Percentiles rank a stretch among this genome's conserved stretches.
These are phyloP conservation scores for Chromis chromis DNA, from an alignment of 2,797 vertebrate species.

Conservation along the genomic window DNA sequence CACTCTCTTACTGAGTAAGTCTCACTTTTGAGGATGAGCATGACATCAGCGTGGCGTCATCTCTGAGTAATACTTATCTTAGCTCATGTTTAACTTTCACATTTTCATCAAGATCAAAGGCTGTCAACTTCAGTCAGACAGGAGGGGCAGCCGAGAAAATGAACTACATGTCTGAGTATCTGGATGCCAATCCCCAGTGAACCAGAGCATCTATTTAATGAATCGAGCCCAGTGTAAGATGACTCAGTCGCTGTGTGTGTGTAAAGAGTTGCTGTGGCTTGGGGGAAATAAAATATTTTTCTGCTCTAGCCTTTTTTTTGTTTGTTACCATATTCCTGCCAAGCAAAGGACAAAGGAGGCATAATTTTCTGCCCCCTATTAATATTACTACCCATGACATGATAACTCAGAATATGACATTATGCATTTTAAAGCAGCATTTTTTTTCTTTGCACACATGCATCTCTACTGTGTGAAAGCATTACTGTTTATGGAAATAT, in stretches of 20 bases:
- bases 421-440: slow-evolving; percentile 68
- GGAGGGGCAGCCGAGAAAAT: slow-evolving; percentile 47
- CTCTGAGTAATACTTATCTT: slow-evolving; percentile 52
- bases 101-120: slow-evolving; percentile 67
- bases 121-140: slow-evolving; percentile 62
- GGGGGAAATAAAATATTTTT: slow-evolving; percentile 13
- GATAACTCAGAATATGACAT: slow-evolving; percentile 60
- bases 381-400: slow-evolving; percentile 60
- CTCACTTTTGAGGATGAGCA: slow-evolving; percentile 35
- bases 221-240: slow-evolving; percentile 47
- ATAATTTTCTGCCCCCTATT: slow-evolving; percentile 59
- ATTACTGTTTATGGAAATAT: slow-evolving; percentile 33
- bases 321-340: slow-evolving; percentile 34
- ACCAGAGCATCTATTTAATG: slow-evolving; percentile 59
- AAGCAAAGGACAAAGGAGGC: slow-evolving; percentile 61
- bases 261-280: slow-evolving; percentile 14
- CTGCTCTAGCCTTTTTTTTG: slow-evolving; percentile 24
- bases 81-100: slow-evolving; percentile 44
- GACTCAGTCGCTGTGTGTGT: slow-evolving; percentile 43
- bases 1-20: slow-evolving; percentile 20
- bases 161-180: slow-evolving; percentile 58
- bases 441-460: slow-evolving; percentile 30
- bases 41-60: slow-evolving; percentile 71
- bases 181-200: slow-evolving; percentile 57
- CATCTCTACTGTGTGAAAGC: slow-evolving; percentile 22